Evolutionary conservation across 2,113 vertebrate species (phyloP).

Genomic region (Cebidichthys violaceus): DNA sequence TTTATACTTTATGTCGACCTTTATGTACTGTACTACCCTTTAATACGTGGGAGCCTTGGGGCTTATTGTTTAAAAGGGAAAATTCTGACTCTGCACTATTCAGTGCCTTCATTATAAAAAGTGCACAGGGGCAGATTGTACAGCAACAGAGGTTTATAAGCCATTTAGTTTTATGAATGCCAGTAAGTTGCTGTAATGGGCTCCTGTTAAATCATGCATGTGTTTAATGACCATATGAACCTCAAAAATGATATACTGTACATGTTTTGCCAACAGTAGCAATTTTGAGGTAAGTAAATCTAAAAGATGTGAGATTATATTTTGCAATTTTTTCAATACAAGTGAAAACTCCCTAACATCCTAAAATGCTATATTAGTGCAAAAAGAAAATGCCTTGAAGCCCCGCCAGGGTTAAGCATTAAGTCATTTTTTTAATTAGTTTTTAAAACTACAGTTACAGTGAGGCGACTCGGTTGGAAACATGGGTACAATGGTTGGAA

Average conservation of each 20-base stretch:
- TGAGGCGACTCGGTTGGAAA: not conserved
- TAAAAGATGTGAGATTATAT: not conserved
- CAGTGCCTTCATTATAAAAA: constrained; percentile 73
- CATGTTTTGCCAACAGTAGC: constrained; percentile 15
- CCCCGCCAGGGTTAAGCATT: not conserved
- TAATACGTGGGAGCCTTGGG: constrained; percentile 55
- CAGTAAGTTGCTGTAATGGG: constrained; percentile 74
- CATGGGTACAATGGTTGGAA: not conserved
- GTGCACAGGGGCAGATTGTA: constrained; percentile 69
- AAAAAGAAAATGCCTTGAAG: not conserved
- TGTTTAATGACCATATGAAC: constrained; percentile 66
- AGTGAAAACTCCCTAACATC: not conserved
- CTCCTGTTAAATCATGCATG: constrained; percentile 77
- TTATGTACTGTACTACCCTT: constrained; percentile 58
- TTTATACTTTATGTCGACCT: constrained; percentile 59
- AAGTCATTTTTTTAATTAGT: too few relatives aligned
- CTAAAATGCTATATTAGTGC: not conserved
- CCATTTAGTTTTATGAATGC: constrained; percentile 78
- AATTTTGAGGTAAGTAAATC: not conserved
- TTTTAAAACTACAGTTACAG: not conserved
- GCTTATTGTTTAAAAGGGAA: constrained; percentile 60
- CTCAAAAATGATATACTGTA: constrained; percentile 18
- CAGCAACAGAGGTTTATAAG: constrained; percentile 70
- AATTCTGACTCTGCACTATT: constrained; percentile 69
- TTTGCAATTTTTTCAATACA: not conserved